Percentiles rank a stretch among this genome's conserved stretches.
phyloP scores from a whole-genome alignment of 2,888 invertebrate species.

The Rotaria magnacalcarata region DNA sequence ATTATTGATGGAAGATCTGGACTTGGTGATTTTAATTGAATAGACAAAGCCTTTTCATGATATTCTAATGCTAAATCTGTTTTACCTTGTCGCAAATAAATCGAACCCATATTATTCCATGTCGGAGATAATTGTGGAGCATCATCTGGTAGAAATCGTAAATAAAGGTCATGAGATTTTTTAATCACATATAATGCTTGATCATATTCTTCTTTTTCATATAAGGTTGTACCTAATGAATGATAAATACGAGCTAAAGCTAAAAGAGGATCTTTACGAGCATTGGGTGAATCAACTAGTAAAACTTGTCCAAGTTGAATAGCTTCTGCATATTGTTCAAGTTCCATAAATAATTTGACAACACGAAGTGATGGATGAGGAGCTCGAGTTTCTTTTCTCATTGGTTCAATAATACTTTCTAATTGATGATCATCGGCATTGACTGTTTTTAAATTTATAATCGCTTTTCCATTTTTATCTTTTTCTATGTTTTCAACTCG shows the following conservation, averaged over 20 bases:
- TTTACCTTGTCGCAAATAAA: conserved; percentile 16
- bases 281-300: neutral
- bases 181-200: neutral
- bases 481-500: neutral
- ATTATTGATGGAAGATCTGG: neutral
- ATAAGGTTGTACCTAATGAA: conserved; percentile 1
- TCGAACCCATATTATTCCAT: conserved; percentile 24
- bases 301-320: neutral
- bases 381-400: neutral
- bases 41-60: neutral
- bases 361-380: neutral
- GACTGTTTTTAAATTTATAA: neutral
- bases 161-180: neutral
- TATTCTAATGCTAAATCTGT: conserved; percentile 19
- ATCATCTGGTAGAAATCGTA: neutral
- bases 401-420: neutral
- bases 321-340: neutral
- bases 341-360: neutral
- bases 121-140: neutral
- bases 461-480: neutral
- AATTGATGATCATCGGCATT: neutral
- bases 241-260: conserved; percentile 16
- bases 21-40: conserved; percentile 3
- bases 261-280: neutral
- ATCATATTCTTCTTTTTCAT: neutral